Conservation (phyloP, 2,888 invertebrate species). For the Margaritifera margaritifera region DNA sequence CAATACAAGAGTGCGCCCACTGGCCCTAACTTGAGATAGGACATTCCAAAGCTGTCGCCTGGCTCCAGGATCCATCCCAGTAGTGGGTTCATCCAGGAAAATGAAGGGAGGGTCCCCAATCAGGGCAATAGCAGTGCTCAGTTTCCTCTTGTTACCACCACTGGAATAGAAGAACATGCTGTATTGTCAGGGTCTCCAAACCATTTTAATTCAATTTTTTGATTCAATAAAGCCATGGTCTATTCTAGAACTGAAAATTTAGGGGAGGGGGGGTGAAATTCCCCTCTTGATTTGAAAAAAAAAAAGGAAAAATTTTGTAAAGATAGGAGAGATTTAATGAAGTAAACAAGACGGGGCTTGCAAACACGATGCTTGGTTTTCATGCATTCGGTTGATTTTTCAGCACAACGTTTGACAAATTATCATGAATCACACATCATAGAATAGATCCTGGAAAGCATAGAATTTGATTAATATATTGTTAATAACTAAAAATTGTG, state of each 20-base stretch:
- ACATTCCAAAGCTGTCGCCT: conserved; percentile 85
- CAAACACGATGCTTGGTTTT: too few species aligned
- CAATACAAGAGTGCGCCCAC: conserved; percentile 84
- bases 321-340: not conserved
- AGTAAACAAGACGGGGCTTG: not conserved
- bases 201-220: not conserved
- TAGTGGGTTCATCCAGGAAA: conserved; percentile 69
- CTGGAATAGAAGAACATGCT: conserved; percentile 26
- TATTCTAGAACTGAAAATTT: not conserved
- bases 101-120: conserved; percentile 68
- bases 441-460: too few species aligned
- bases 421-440: too few species aligned
- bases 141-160: conserved; percentile 69
- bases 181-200: not conserved
- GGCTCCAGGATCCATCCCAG: conserved; percentile 86
- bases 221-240: not conserved
- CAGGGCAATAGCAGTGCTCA: conserved; percentile 67
- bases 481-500: too few species aligned
- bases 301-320: not conserved
- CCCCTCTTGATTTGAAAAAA: not conserved
- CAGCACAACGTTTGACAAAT: too few species aligned
- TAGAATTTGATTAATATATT: too few species aligned
- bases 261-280: not conserved
- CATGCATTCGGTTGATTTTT: too few species aligned
- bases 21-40: conserved; percentile 75